Base-by-base conservation (phyloP, 2,888 invertebrate species). In the Stenurella melanura region DNA sequence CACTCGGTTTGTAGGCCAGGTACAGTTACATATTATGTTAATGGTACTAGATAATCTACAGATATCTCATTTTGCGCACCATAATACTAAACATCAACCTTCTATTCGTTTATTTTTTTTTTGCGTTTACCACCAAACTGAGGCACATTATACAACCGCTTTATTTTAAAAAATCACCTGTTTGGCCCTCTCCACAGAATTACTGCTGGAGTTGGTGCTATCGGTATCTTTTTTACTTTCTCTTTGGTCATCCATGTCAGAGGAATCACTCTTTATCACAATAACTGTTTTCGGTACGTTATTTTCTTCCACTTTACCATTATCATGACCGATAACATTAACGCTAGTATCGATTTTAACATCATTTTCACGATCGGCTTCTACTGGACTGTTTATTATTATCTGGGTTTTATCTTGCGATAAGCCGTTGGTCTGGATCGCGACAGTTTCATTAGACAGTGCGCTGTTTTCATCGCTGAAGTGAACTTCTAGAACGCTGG, bases 401-500 rank as follows among this genome's bases (percentile, higher is more conserved):
- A 80, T 76, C 67, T 74, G 72, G 66, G 71, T 85, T 78, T 76
- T 81, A 17, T 84, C 82, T 64, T 64, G 17, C 17, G 63, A 64
- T 64, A 38, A 17, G 9, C 10, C 42, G 79, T 80, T 54, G 81
- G 83, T 57, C 83, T 81, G 18, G 78, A 66, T 57, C 69, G 57
- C 18, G 76, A 75, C 21, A 21, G 26, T 12, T 70, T 67, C 6
- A 30, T 42, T 57, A 18, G 54, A 34, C 30, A 30, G 21, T 38
- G 77, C 63, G 78, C 30, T 21, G 19, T 82, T 38, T 77, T 83
- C 83, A 19, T 84, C 81, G 72, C 83, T 82, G 6, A 85, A 85
- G 57, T 71, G 78, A n/a, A 85, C 84, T 63, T 89, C 88, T 50
- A 89, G 78, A 72, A 89, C 89, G 77, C 88, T 88, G 2, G 89